Evolutionary conservation across 2,113 vertebrate species (phyloP).

Genomic region (Stercorarius parasiticus): DNA sequence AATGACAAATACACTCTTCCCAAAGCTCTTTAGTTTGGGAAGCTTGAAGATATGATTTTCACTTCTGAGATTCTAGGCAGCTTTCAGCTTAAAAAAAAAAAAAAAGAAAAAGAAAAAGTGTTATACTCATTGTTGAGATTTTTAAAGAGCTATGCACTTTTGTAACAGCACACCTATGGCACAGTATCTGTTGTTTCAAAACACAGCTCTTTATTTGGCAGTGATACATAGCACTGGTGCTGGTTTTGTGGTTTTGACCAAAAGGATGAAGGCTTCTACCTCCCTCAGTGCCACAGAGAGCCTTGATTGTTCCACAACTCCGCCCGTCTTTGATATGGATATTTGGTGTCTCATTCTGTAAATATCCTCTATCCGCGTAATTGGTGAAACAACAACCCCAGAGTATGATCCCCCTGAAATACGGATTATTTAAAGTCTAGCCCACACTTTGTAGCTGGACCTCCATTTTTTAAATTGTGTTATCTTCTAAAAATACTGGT

Average conservation of each 20-base stretch:
- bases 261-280: not conserved
- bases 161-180: not conserved
- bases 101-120: not conserved
- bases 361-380: not conserved
- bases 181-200: not conserved
- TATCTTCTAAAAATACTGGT: not conserved
- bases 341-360: not conserved
- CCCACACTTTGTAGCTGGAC: not conserved
- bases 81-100: not conserved
- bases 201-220: not conserved
- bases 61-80: constrained; percentile 20
- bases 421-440: not conserved
- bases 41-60: constrained; percentile 57
- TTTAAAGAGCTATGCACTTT: not conserved
- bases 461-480: not conserved
- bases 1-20: constrained; percentile 81
- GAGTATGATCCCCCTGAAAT: not conserved
- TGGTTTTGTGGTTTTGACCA: not conserved
- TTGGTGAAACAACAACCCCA: not conserved
- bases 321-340: fast-evolving
- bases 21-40: constrained; percentile 65
- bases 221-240: too few species aligned
- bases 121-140: not conserved
- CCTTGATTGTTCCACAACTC: not conserved
- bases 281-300: not conserved